Evolutionary conservation across 2,113 vertebrate species (phyloP).

Genomic region (Crocuta crocuta): DNA sequence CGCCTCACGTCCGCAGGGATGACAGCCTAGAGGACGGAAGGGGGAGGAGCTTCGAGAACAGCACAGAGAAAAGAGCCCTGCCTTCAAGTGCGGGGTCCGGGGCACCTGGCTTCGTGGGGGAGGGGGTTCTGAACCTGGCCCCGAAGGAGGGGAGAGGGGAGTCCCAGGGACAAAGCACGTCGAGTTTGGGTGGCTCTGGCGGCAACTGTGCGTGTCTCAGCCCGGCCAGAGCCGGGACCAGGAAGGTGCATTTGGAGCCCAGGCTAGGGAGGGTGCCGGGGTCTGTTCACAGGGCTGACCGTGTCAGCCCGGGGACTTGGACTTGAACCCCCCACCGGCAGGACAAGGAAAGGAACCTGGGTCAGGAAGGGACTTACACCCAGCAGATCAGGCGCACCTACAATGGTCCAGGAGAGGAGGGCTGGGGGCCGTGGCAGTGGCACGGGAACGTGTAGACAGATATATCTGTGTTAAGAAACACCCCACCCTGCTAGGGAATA

Average conservation of each 20-base stretch:
- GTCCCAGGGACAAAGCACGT: not conserved
- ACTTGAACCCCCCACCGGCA: accelerated
- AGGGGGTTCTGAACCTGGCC: not conserved
- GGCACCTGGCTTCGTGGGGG: accelerated
- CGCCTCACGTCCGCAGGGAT: accelerated
- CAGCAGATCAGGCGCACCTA: accelerated
- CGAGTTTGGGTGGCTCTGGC: accelerated
- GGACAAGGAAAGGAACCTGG: not conserved
- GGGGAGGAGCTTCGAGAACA: accelerated
- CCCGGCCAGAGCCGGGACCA: not conserved
- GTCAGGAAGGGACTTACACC: not conserved
- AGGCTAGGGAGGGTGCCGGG: accelerated
- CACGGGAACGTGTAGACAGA: not conserved
- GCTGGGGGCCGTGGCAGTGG: accelerated
- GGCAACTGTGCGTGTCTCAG: accelerated
- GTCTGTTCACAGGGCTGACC: not conserved
- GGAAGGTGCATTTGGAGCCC: not conserved
- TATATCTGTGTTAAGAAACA: not conserved
- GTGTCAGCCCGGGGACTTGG: not conserved
- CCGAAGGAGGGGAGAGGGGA: not conserved
- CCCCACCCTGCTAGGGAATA: accelerated
- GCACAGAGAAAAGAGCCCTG: not conserved
- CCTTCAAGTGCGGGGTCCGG: accelerated
- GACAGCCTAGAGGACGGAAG: accelerated
- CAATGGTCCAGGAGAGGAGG: not conserved